phyloP scores from a whole-genome alignment of 2,113 vertebrate genomes.

The Sinocyclocheilus rhinocerous region DNA sequence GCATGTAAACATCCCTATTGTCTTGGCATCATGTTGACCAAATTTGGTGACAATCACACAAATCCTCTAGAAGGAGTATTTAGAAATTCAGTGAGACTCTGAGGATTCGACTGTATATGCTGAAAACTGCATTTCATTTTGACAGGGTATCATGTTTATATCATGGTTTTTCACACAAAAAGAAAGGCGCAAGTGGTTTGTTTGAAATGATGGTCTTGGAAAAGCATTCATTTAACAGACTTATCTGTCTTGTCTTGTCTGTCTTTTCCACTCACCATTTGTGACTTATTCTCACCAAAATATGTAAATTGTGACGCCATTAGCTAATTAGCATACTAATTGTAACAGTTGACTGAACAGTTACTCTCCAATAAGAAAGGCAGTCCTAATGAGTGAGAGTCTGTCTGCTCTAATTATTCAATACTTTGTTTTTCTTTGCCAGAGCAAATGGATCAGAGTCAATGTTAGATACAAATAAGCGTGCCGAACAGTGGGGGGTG shows the following conservation, averaged over 20 bases:
- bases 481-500: neutral
- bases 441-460: neutral
- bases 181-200: neutral
- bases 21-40: neutral
- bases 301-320: neutral
- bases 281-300: neutral
- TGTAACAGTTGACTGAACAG: neutral
- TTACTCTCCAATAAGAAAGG: conserved; percentile 2
- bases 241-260: neutral
- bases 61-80: neutral
- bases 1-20: neutral
- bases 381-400: neutral
- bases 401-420: neutral
- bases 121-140: conserved; percentile 31
- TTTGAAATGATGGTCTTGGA: conserved; percentile 9
- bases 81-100: neutral
- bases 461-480: neutral
- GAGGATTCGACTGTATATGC: neutral
- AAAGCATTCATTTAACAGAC: neutral
- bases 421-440: conserved; percentile 18
- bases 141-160: conserved; percentile 20
- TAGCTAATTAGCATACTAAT: neutral
- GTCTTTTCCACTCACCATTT: neutral
- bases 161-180: neutral
- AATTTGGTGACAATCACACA: neutral